Conservation (phyloP, 1,140 invertebrate species). For the Drosophila paulistorum region DNA sequence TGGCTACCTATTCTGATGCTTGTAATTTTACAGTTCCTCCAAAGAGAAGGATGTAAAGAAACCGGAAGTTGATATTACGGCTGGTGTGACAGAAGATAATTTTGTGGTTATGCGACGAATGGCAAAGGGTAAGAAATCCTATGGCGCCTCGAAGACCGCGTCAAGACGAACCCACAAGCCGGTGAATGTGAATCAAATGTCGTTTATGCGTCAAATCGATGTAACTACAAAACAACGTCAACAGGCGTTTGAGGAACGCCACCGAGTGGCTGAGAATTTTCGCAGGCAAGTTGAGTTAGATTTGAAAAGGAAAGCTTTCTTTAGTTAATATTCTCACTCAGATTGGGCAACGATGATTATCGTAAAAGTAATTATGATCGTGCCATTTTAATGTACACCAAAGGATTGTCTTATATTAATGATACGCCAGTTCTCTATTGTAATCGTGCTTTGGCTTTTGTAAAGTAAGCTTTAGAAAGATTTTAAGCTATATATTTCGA, state of each 20-base stretch:
- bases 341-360: slow-evolving; percentile 55
- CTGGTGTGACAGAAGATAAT: slow-evolving; percentile 23
- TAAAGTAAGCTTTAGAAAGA: slow-evolving; percentile 40
- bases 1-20: neutral
- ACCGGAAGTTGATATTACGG: slow-evolving; percentile 35
- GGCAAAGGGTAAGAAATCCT: neutral
- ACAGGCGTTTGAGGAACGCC: slow-evolving; percentile 33
- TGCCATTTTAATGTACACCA: slow-evolving; percentile 38
- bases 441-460: slow-evolving; percentile 49
- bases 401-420: slow-evolving; percentile 41
- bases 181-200: slow-evolving; percentile 34
- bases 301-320: neutral
- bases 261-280: slow-evolving; percentile 39
- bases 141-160: neutral
- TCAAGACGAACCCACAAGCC: neutral
- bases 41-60: slow-evolving; percentile 42
- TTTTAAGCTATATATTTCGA: too few relatives aligned
- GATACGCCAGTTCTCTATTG: slow-evolving; percentile 56
- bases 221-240: neutral
- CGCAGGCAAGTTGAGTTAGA: slow-evolving; percentile 33
- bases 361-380: slow-evolving; percentile 43
- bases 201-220: slow-evolving; percentile 57
- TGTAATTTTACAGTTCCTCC: slow-evolving; percentile 13
- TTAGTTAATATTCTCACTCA: neutral
- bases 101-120: slow-evolving; percentile 18